These are phyloP conservation scores for Drosophila melanica DNA, from an alignment of 1,140 invertebrate genomes.

Conservation along the genomic window DNA sequence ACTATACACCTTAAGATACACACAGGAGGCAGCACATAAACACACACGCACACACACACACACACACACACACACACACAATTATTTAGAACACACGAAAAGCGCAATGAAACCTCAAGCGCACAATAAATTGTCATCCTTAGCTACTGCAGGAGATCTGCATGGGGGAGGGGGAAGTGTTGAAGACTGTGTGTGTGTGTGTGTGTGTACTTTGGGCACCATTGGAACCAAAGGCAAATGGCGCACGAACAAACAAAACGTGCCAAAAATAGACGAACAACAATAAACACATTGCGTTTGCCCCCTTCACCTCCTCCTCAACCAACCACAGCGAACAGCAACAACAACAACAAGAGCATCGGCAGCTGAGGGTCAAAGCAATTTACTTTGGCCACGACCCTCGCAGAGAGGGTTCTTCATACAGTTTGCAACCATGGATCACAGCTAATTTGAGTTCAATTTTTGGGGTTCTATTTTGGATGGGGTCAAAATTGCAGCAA, in stretches of 20 bases:
- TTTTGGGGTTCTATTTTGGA: no score
- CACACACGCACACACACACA: constrained; percentile 20
- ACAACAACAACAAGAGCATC: constrained; percentile 11
- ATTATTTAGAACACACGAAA: constrained; percentile 14
- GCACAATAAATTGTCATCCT: constrained; percentile 52
- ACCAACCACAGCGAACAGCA: constrained; percentile 4
- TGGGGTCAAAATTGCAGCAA: no score
- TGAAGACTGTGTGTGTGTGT: constrained; percentile 20
- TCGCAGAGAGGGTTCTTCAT: constrained; percentile 3
- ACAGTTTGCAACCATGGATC: background rate
- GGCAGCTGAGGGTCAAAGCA: constrained; percentile 10
- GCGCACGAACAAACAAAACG: constrained; percentile 49
- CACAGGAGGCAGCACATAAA: constrained; percentile 5
- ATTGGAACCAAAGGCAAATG: constrained; percentile 35
- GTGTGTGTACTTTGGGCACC: constrained; percentile 9
- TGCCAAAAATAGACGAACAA: constrained; percentile 53
- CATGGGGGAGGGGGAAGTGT: background rate
- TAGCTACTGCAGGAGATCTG: constrained; percentile 6
- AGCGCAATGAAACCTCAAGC: constrained; percentile 66
- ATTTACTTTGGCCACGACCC: constrained; percentile 10
- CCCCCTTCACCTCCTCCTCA: background rate
- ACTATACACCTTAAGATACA: constrained; percentile 30
- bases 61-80: constrained; percentile 7
- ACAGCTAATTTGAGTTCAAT: background rate
- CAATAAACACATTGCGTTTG: constrained; percentile 38